Base-by-base conservation (phyloP, 2,797 vertebrate genomes). In the Crocidura indochinensis region DNA sequence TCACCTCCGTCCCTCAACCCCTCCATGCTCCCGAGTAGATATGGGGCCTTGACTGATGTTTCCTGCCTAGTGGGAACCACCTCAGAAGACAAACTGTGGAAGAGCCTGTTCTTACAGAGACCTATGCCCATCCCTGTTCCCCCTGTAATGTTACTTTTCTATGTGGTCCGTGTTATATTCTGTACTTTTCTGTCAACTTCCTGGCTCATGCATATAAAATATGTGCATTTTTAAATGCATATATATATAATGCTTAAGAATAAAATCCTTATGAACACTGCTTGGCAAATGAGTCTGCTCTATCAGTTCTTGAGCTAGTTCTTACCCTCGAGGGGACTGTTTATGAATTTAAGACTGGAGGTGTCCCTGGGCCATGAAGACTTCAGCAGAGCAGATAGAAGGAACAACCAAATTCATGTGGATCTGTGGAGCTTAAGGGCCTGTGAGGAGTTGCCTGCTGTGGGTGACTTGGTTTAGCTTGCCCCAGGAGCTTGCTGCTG, bases 191-290 rank as follows among this genome's bases (percentile, higher is more conserved):
- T 73, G 26, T 69, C 38, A 92, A 26, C 74, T 71, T 24, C 71
- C 62, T 65, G 64, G 73, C 51, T 49, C 31, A 47, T 94, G 90
- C 93, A 91, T 29, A 87, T 95, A 92, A 94, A 38, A 10, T 8
- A 64, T 53, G 15, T 88, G 11, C 24, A 5, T 44, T 64, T 88
- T 46, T 29, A 90, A 89, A 20, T 20, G 56, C 17, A 79, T 94
- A 68, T 95, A 19, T 94, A 84, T 93, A 87, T 87, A 91, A 71
- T 91, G 31, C 73, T 93, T 81, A 71, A 92, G 91, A 88, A 93
- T 96, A 95, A 95, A 94, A 78, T 60, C 56, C 62, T 92, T 65
- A 14, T 47, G 15, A 80, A 51, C 69, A 71, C n/a, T 51, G 26
- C 9, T 65, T 31, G 5, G 76, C 77, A 89, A 67, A 26, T n/a